A percentile compares a stretch with the other conserved stretches of the same genome.
Conservation (phyloP, 2,113 vertebrate species). For the Pteropus alecto region DNA sequence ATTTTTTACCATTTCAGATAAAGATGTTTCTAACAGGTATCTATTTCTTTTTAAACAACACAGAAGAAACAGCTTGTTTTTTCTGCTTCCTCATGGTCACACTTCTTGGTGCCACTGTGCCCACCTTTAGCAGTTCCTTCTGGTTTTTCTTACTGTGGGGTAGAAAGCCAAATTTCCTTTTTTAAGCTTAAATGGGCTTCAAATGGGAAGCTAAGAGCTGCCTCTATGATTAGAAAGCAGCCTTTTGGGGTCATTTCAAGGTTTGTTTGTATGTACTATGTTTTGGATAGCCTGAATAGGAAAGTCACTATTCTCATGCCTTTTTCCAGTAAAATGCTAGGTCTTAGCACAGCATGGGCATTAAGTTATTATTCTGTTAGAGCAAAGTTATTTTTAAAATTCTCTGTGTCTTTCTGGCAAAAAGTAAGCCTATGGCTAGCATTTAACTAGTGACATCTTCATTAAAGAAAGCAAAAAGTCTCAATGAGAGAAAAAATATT, state of each 20-base stretch:
- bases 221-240: neutral
- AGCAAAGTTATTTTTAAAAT: constrained; percentile 4
- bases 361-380: neutral
- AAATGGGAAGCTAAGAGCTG: neutral
- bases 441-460: constrained; percentile 12
- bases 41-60: neutral
- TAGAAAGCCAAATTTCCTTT: neutral
- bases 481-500: neutral
- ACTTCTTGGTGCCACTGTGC: neutral
- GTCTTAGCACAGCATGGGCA: neutral
- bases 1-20: neutral
- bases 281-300: neutral
- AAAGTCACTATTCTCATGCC: neutral
- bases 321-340: constrained; percentile 5
- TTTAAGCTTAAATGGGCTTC: neutral
- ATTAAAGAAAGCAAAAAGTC: neutral
- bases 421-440: constrained; percentile 3
- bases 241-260: neutral
- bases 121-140: neutral
- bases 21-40: neutral
- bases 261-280: neutral
- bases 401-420: neutral
- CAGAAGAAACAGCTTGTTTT: neutral
- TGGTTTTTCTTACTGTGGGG: neutral
- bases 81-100: neutral